Evolutionary conservation across 2,888 invertebrate genomes (phyloP), one percentile per base, ranked within the genome.

Genomic region (Latheticus oryzae): DNA sequence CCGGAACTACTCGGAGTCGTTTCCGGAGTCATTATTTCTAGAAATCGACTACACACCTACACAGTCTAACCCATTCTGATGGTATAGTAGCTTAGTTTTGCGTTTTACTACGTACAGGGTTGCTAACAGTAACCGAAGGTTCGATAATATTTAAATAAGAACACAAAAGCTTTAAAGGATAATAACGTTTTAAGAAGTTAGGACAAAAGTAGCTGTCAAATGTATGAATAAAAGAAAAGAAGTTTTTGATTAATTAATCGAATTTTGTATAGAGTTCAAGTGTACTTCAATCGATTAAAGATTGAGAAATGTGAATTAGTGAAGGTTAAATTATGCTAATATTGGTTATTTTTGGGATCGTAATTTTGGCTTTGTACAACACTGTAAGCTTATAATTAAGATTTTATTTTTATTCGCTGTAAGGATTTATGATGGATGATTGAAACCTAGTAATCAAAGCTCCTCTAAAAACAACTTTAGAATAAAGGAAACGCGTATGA

Each of bases 1-100:
- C 78, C 78, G 9, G 78, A 78, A 70, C 78, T 78, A 7, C 76
- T 76, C 1, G 79, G 78, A 5, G 77, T 78, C 9, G 48, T 40
- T 28, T 38, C 52, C 21, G 52, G 52, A 16, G 52, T 52, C 52
- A 52, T 52, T 13, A 9, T 7, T 2, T 2, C n/a, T 7, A 26
- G 9, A 38, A 16, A 11, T 9, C 15, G 32, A 13, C 28, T 9
- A 9, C 15, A n/a, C 13, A 23, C 16, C 12, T 13, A 23, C 23
- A 38, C n/a, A 17, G 37, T 35, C 3, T 19, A 5, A 30, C 8
- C 8, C 11, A 11, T 32, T 54, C 35, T 54, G 52, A 28, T 28
- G 9, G 28, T 28, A 28, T 24, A 19, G 28, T 33, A 26, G 21
- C 15, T 7, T 54, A 23, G n/a, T n/a, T n/a, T n/a, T n/a, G n/a